Evolutionary conservation across 1,140 invertebrate genomes (phyloP).

Genomic region (Brachionus koreanus): DNA sequence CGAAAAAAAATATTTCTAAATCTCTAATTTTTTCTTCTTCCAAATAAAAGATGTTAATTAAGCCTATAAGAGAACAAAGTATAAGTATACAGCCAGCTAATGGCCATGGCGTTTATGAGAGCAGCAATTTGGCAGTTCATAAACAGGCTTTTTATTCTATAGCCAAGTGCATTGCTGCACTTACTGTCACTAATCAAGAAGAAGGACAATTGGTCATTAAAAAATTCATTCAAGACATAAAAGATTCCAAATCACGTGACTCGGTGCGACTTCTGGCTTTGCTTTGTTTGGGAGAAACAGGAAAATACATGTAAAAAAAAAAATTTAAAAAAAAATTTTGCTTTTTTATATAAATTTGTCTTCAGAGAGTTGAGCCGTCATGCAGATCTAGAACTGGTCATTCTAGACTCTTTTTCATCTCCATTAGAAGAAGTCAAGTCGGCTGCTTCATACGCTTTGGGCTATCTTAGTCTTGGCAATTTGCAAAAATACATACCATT

Average conservation of each 20-base stretch:
- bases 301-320: conserved; percentile 77
- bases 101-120: background rate
- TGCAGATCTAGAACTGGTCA: conserved; percentile 60
- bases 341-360: no score
- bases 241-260: conserved; percentile 66
- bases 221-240: conserved; percentile 77
- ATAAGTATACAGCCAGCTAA: background rate
- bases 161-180: conserved; percentile 87
- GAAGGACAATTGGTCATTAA: conserved; percentile 75
- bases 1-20: background rate
- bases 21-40: conserved; percentile 38
- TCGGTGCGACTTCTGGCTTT: conserved; percentile 80
- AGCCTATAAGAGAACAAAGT: conserved; percentile 54
- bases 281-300: conserved; percentile 91
- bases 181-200: conserved; percentile 70
- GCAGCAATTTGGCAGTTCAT: conserved; percentile 20
- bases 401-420: conserved; percentile 63
- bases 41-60: conserved; percentile 54
- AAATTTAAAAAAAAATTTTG: background rate
- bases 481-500: conserved; percentile 86
- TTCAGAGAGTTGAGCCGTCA: conserved; percentile 76
- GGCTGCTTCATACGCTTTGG: conserved; percentile 90
- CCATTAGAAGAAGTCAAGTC: conserved; percentile 72
- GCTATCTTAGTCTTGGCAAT: conserved; percentile 90
- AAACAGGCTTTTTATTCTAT: conserved; percentile 62